Evolutionary conservation across 1,140 invertebrate genomes (phyloP).

Genomic region (Leptopilina clavipes): DNA sequence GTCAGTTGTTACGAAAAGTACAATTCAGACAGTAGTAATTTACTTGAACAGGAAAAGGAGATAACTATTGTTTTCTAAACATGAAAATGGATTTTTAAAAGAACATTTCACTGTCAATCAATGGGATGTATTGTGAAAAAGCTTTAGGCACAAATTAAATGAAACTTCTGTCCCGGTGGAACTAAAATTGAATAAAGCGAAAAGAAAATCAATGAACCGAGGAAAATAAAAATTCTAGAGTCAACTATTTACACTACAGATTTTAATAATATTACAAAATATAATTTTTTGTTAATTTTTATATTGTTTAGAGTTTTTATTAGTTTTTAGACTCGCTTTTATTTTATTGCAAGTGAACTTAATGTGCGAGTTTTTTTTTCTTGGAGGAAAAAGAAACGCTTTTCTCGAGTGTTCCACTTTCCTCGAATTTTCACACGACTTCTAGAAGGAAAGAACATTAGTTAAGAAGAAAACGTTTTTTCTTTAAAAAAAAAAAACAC

Average conservation of each 20-base stretch:
- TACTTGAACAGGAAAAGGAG: not conserved
- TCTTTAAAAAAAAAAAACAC: not conserved
- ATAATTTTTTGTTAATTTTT: not conserved
- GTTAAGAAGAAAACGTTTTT: conserved; percentile 25
- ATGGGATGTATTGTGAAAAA: not conserved
- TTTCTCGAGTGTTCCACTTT: conserved; percentile 27
- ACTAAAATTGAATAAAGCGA: not conserved
- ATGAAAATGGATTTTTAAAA: not conserved
- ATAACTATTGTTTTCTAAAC: not conserved
- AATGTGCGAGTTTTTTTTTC: not conserved
- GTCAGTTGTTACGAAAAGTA: not conserved
- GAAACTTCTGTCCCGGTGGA: too few species aligned
- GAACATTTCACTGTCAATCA: not conserved
- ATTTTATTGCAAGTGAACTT: conserved; percentile 5
- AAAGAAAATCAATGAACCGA: not conserved
- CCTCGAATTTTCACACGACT: conserved; percentile 26
- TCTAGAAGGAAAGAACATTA: conserved; percentile 30
- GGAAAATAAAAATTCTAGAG: not conserved
- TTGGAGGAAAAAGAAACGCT: conserved; percentile 3
- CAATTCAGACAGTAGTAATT: conserved; percentile 3
- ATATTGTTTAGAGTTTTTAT: too few species aligned
- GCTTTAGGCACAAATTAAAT: too few species aligned
- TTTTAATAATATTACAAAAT: too few species aligned
- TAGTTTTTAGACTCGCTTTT: not conserved
- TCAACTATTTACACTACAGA: too few species aligned